A percentile compares a stretch with the other conserved stretches of the same genome.
These are phyloP conservation scores for Synanthedon andrenaeformis DNA, from an alignment of 2,888 invertebrate species.

Conservation along the genomic window DNA sequence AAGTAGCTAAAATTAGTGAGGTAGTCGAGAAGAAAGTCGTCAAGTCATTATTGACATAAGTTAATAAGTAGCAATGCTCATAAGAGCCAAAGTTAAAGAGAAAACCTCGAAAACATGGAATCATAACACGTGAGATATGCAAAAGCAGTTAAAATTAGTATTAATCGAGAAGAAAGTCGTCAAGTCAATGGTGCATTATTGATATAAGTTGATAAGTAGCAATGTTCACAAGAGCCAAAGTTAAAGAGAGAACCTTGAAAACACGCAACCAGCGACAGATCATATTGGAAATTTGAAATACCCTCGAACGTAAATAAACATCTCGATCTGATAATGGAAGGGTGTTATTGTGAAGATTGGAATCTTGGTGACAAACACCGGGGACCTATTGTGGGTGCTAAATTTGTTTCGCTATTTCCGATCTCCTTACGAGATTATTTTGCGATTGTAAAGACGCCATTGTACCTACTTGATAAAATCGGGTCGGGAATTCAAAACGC, in stretches of 20 bases:
- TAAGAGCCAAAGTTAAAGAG: too few relatives aligned
- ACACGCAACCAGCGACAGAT: neutral
- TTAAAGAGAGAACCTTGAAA: neutral
- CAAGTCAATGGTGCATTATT: too few relatives aligned
- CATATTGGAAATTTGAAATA: neutral
- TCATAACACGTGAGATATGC: too few relatives aligned
- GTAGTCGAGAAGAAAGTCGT: too few relatives aligned
- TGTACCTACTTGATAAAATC: constrained; percentile 28
- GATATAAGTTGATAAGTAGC: too few relatives aligned
- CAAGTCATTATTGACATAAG: too few relatives aligned
- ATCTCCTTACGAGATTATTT: constrained; percentile 60
- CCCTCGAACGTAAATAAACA: constrained; percentile 30
- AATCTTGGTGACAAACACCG: constrained; percentile 59
- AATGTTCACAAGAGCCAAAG: too few relatives aligned
- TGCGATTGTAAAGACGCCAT: constrained; percentile 50
- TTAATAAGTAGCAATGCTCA: too few relatives aligned
- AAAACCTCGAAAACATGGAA: too few relatives aligned
- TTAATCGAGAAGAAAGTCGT: too few relatives aligned
- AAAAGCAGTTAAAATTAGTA: too few relatives aligned
- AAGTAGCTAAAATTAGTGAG: too few relatives aligned
- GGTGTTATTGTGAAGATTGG: constrained; percentile 50
- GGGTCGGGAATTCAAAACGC: constrained; percentile 16
- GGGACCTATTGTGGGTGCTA: constrained; percentile 58
- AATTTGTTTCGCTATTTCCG: constrained; percentile 66
- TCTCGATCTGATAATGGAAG: constrained; percentile 49